phyloP scores from a whole-genome alignment of 2,888 invertebrate species.

The Noctua fimbriata region DNA sequence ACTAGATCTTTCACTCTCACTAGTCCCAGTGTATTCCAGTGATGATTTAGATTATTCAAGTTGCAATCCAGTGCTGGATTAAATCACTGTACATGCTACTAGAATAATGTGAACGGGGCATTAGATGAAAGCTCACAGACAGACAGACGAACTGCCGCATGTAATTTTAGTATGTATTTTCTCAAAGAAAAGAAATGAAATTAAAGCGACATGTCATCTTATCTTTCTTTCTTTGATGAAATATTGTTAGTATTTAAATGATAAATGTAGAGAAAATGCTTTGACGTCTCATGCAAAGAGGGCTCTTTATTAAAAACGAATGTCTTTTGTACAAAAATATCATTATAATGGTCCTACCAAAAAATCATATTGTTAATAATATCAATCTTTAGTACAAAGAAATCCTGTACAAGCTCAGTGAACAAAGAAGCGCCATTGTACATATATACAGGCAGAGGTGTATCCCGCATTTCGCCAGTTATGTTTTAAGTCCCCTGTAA shows the following conservation, averaged over 20 bases:
- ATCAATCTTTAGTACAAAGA: neutral
- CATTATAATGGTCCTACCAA: conserved; percentile 75
- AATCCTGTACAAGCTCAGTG: neutral
- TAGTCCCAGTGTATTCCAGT: neutral
- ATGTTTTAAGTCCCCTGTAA: too few species aligned
- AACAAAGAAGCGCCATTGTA: neutral
- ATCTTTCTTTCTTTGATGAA: conserved; percentile 20
- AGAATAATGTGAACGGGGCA: neutral
- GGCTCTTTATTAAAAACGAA: conserved; percentile 3
- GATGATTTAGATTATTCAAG: neutral
- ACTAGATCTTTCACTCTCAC: neutral
- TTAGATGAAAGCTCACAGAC: neutral
- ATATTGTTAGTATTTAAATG: conserved; percentile 8
- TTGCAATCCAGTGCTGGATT: neutral
- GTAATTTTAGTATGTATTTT: neutral
- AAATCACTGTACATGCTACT: neutral
- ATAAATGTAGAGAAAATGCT: neutral
- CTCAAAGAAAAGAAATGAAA: conserved; percentile 28
- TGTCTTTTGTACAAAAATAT: conserved; percentile 1
- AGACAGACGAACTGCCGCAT: neutral
- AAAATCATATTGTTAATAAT: conserved; percentile 90
- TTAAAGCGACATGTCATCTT: conserved; percentile 2
- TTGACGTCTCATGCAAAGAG: neutral
- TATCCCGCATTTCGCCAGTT: too few species aligned
- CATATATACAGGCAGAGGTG: neutral